Base-by-base conservation (phyloP, 2,113 vertebrate genomes). In the Hippocampus mohnikei region DNA sequence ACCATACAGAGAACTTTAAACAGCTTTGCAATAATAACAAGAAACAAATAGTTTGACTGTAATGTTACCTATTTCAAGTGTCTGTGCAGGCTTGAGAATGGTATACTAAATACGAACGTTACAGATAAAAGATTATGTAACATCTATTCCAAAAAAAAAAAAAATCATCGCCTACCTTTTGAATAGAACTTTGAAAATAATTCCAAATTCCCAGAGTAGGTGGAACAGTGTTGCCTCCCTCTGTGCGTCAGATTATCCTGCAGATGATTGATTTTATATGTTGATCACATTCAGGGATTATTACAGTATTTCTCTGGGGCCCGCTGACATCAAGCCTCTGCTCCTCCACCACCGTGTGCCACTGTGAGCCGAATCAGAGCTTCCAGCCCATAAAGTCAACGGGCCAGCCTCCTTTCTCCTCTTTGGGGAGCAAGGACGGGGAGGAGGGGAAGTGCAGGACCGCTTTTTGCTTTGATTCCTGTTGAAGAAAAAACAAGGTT, bases 231-330 rank as follows among this genome's bases (percentile, higher is more conserved):
- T 65, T 81, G 70, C 77, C 37, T 73, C 59, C 74, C 33, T 77
- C 60, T 62, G 67, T 44, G 63, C 12, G 66, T 80, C 71, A 80
- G 52, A 79, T 82, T 86, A 76, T 85, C 81, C 77, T 63, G 73
- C 40, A 78, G 72, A 73, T 27, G 67, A 61, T 73, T 11, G 52
- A 27, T 79, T 46, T 55, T 78, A 79, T 77, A 71, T 74, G 69
- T 69, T 71, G 58, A 85, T 88, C 84, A 89, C 87, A 87, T 88
- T 84, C 42, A 85, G 58, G 82, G 84, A 79, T 84, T 66, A 62
- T 69, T 65, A 64, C 75, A 63, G 71, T 78, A 65, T 75, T 59
- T 77, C 73, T 78, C 70, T 52, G 8, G 27, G 81, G 41, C 79
- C 80, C 79, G 75, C 62, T 71, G 77, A 80, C 84, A 77, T 83